These are phyloP conservation scores for Prionailurus bengalensis DNA, from an alignment of 2,113 vertebrate species.

Conservation along the genomic window DNA sequence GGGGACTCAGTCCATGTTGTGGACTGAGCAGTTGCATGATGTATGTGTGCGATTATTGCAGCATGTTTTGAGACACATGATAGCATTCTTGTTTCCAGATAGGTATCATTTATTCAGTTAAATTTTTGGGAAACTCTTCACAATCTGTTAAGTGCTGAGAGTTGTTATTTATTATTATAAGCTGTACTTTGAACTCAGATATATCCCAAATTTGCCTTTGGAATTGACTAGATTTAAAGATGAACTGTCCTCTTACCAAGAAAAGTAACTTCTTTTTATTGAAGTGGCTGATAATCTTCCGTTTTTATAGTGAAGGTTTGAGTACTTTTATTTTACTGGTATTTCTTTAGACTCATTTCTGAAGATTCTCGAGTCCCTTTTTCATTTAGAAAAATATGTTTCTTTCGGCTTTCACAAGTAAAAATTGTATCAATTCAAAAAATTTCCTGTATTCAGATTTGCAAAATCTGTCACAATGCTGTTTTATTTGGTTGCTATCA, in stretches of 20 bases:
- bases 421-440: slow-evolving; percentile 24
- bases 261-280: neutral
- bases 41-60: neutral
- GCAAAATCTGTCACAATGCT: neutral
- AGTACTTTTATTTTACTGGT: neutral
- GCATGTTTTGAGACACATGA: neutral
- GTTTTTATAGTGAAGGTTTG: neutral
- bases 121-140: neutral
- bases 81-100: neutral
- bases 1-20: neutral
- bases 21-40: neutral
- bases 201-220: neutral
- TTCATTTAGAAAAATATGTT: neutral
- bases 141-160: neutral
- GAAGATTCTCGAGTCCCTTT: neutral
- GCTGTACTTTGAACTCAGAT: neutral
- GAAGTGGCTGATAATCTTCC: neutral
- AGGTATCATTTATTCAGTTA: neutral
- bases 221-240: neutral
- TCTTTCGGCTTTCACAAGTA: slow-evolving; percentile 27
- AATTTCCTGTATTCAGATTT: neutral
- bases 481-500: slow-evolving; percentile 4
- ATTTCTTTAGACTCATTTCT: slow-evolving; percentile 12
- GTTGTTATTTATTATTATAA: neutral
- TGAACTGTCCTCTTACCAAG: neutral